Evolutionary conservation across 35 echinoderm and acorn worm genomes (phyloP), one percentile per base, ranked within the genome.

Genomic region (Hemicentrotus pulcherrimus): DNA sequence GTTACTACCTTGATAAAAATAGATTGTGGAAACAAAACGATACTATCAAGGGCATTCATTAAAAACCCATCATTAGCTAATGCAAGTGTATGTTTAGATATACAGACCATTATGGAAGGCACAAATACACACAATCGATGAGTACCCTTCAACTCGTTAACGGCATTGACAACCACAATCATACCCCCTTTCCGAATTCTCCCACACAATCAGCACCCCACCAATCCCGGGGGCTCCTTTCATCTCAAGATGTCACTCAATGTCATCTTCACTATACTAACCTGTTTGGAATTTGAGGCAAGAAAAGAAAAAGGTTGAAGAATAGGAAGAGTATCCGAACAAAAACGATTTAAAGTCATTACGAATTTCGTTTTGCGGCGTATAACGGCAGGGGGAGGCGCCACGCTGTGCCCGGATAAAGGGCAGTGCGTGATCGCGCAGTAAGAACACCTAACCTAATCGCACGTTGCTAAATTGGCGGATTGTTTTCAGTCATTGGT

Each of bases 301-400:
- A n/a, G 31, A 33, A 28, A 11, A 32, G n/a, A 90, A 90, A 90
- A 90, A 18, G 31, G 15, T 24, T 2, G 32, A 47, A 90, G 32
- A 90, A 90, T 32, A 46, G 46, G 46, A 90, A 47, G 88, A 35
- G 88, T 2, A 47, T 90, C 88, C 45, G 32, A 19, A 33, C 88
- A 90, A 90, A 88, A 90, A 33, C 46, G 88, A 31, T 90, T 90
- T 45, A 90, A 90, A 33, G 88, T 90, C 88, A 90, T 90, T 90
- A 90, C 14, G 88, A 45, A 45, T 33, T 47, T 47, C 46, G 9
- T 90, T 90, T 90, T 15, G 18, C 88, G 19, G 22, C 65, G 65
- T 78, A 14, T 46, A 89, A 35, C 45, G 32, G 87, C 31, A 8
- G 32, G 32, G 87, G 87, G 87, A 13, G 87, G 32, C 87, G 32